Percentiles rank a stretch among this genome's conserved stretches.
phyloP scores from a whole-genome alignment of 2,888 invertebrate genomes.

The Nomada goodeniana region DNA sequence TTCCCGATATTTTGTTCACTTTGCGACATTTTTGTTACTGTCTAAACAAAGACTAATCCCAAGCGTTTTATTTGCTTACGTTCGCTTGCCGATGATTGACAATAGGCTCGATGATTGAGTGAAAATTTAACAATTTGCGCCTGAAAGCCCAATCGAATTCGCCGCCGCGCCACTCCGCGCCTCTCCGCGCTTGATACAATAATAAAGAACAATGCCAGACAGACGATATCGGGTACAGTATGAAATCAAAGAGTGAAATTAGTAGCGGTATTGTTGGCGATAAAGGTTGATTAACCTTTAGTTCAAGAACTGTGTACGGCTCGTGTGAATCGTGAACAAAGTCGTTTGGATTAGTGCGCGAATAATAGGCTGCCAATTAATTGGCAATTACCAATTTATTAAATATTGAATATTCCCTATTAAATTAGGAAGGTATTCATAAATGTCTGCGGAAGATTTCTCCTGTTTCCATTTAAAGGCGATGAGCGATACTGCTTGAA shows the following conservation, averaged over 20 bases:
- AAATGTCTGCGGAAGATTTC: too few species aligned
- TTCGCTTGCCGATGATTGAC: constrained; percentile 22
- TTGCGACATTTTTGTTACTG: neutral
- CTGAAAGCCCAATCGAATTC: constrained; percentile 39
- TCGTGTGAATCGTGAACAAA: neutral
- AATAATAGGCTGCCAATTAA: constrained; percentile 25
- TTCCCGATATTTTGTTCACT: neutral
- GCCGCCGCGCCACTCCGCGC: neutral
- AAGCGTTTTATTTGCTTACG: constrained; percentile 26
- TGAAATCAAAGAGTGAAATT: constrained; percentile 52
- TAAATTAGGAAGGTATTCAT: too few species aligned
- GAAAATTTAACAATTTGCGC: constrained; percentile 55
- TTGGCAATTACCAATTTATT: constrained; percentile 13
- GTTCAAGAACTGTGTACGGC: neutral
- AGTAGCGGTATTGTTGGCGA: constrained; percentile 37
- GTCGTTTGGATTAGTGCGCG: neutral
- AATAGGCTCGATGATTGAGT: constrained; percentile 40
- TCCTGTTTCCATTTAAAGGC: too few species aligned
- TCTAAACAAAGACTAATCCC: constrained; percentile 6
- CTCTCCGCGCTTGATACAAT: constrained; percentile 16
- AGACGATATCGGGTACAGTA: constrained; percentile 34
- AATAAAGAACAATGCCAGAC: constrained; percentile 50
- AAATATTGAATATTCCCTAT: neutral
- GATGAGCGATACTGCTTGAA: too few species aligned
- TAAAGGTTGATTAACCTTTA: constrained; percentile 41